A percentile compares a stretch with the other conserved stretches of the same genome.
Evolutionary conservation across 2,797 vertebrate genomes (phyloP).

Genomic region (Otolemur crassicaudatus): DNA sequence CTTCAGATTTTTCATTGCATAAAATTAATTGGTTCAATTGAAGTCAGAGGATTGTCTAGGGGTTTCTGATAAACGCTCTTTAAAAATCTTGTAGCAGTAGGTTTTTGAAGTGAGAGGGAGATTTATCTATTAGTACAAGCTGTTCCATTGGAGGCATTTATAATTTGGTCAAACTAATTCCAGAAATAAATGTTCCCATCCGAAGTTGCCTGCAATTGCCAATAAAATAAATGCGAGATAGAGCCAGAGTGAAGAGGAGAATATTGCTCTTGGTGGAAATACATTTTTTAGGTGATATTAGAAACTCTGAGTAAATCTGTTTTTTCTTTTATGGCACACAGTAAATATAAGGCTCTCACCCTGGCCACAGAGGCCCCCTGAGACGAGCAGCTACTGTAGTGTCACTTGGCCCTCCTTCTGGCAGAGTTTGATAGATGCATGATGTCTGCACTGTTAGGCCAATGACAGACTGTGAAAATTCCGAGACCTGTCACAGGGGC

Average conservation of each 20-base stretch:
- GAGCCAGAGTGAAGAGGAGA: neutral
- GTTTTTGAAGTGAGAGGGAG: constrained; percentile 63
- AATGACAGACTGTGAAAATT: neutral
- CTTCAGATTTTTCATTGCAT: constrained; percentile 48
- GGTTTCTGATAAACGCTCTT: constrained; percentile 72
- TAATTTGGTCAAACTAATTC: constrained; percentile 73
- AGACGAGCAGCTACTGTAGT: neutral
- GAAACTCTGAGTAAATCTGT: constrained; percentile 25
- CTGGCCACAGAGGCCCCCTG: neutral
- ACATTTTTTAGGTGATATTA: constrained; percentile 4
- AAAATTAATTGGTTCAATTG: constrained; percentile 80
- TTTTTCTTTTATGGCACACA: neutral
- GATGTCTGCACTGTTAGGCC: neutral
- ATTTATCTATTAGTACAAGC: constrained; percentile 66
- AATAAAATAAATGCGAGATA: constrained; percentile 63
- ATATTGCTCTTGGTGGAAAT: constrained; percentile 11
- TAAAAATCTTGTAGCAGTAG: constrained; percentile 56
- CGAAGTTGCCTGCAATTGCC: constrained; percentile 52
- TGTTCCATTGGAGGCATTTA: constrained; percentile 59
- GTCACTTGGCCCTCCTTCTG: neutral
- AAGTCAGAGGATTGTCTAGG: constrained; percentile 70
- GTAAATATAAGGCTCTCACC: neutral
- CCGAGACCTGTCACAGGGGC: neutral
- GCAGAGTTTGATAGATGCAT: neutral
- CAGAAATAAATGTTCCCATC: constrained; percentile 72